Evolutionary conservation across 2,888 invertebrate species (phyloP), one percentile per base, ranked within the genome.

Genomic region (Folsomia candida): DNA sequence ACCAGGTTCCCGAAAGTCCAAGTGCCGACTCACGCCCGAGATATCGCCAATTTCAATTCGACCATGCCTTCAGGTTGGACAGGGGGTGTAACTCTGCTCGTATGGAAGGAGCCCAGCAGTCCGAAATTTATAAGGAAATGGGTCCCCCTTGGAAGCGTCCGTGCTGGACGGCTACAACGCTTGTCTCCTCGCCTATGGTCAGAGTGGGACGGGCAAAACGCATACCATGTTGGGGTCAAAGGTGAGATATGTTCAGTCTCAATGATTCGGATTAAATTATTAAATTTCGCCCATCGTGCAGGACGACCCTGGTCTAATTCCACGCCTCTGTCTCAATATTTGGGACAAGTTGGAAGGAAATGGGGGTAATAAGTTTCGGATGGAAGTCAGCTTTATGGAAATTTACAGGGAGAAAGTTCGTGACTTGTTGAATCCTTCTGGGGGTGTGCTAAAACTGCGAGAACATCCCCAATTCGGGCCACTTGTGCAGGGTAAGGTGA

Each of bases 391-490:
- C 79, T 86, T 86, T 79, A 81, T 87, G 77, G 87, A 87, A 80
- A 86, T 87, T 76, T 87, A 87, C 82, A 86, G 87, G 80, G 87
- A 87, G 81, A 83, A 88, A 76, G 91, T 92, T n/a, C 86, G 90
- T 77, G 92, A 92, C 83, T 83, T 92, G 72, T 83, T 92, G 69
- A 28, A 78, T 76, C 11, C 22, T 59, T 67, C 70, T 6, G 54
- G 61, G n/a, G 71, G 64, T 51, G 57, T 72, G n/a, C 85, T 92
- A n/a, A 88, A 89, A 79, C 89, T 92, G 51, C 84, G 92, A 69
- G 91, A 92, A 83, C 91, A 92, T 84, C 92, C 92, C 1, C 87
- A 87, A 70, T 87, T 86, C 77, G 92, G 92, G 74, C 90, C 92
- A 18, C 91, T 91, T 81, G 91, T 92, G 66, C 90, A 91, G 85